Evolutionary conservation across 2,113 vertebrate genomes (phyloP).

Genomic region (Archocentrus centrarchus): DNA sequence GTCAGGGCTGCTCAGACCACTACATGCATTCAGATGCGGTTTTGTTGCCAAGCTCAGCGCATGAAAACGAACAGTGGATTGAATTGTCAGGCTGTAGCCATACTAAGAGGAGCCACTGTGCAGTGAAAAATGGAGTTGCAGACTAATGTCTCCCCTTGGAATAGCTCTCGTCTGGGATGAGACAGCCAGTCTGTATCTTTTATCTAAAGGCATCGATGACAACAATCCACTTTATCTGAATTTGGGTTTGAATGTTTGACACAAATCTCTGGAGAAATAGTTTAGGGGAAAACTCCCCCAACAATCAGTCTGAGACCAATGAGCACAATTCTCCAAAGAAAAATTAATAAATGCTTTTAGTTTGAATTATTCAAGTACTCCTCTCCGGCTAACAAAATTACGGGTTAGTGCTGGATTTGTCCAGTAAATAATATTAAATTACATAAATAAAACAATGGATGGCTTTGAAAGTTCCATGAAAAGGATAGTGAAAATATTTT

Average conservation of each 20-base stretch:
- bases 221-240: slow-evolving; percentile 33
- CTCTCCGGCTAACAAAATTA: neutral
- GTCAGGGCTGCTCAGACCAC: slow-evolving; percentile 34
- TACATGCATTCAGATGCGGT: slow-evolving; percentile 46
- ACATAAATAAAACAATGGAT: neutral
- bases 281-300: slow-evolving; percentile 2
- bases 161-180: slow-evolving; percentile 31
- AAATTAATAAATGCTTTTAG: slow-evolving; percentile 42
- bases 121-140: slow-evolving; percentile 39
- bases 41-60: slow-evolving; percentile 22
- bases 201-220: slow-evolving; percentile 41
- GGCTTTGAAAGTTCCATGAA: slow-evolving; percentile 20
- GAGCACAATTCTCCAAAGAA: slow-evolving; percentile 29
- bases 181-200: slow-evolving; percentile 36
- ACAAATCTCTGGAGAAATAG: slow-evolving; percentile 29
- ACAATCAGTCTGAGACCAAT: slow-evolving; percentile 40
- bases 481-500: neutral
- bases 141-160: slow-evolving; percentile 46
- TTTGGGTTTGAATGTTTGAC: slow-evolving; percentile 32
- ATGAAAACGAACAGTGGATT: slow-evolving; percentile 46
- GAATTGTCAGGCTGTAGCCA: slow-evolving; percentile 51
- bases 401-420: slow-evolving; percentile 13
- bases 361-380: slow-evolving; percentile 18
- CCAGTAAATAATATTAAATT: slow-evolving; percentile 25
- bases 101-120: slow-evolving; percentile 21